These are phyloP conservation scores for Phocides pigmalion DNA, from an alignment of 1,140 invertebrate genomes.

Conservation along the genomic window DNA sequence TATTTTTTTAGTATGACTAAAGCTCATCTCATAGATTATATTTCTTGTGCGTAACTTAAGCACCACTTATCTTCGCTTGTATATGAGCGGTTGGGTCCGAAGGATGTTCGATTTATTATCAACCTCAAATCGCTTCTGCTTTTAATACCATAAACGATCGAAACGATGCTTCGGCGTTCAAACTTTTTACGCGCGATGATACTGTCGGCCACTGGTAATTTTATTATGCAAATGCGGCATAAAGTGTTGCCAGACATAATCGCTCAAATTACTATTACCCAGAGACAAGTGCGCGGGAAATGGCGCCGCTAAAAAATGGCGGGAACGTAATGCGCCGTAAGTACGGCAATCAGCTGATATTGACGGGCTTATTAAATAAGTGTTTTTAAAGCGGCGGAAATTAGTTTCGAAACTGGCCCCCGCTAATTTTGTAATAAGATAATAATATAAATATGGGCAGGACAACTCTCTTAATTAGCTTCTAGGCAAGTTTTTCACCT, in stretches of 20 bases:
- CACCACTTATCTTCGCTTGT: conserved; percentile 34
- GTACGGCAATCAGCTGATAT: conserved; percentile 49
- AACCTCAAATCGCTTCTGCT: conserved; percentile 49
- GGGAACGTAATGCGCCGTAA: conserved; percentile 49
- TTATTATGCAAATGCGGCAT: conserved; percentile 82
- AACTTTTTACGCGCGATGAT: conserved; percentile 64
- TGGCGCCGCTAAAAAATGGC: conserved; percentile 55
- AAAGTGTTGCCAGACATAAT: conserved; percentile 82
- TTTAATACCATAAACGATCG: conserved; percentile 60
- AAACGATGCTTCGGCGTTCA: conserved; percentile 41
- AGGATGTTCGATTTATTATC: conserved; percentile 53
- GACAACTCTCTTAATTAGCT: conserved; percentile 4
- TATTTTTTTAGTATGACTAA: conserved; percentile 19
- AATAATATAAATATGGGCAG: conserved; percentile 34
- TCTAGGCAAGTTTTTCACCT: conserved; percentile 1
- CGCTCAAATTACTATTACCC: conserved; percentile 64
- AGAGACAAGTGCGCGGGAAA: conserved; percentile 59
- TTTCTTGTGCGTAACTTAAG: conserved; percentile 25
- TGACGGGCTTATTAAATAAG: conserved; percentile 42
- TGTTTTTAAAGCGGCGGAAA: conserved; percentile 46
- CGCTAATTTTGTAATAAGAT: conserved; percentile 34
- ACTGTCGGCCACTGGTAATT: conserved; percentile 65
- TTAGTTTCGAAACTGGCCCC: conserved; percentile 35
- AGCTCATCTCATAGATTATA: conserved; percentile 25
- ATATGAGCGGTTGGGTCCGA: conserved; percentile 29